phyloP scores from a whole-genome alignment of 2,888 invertebrate species.

The Scaptomyza cyrtandrae region DNA sequence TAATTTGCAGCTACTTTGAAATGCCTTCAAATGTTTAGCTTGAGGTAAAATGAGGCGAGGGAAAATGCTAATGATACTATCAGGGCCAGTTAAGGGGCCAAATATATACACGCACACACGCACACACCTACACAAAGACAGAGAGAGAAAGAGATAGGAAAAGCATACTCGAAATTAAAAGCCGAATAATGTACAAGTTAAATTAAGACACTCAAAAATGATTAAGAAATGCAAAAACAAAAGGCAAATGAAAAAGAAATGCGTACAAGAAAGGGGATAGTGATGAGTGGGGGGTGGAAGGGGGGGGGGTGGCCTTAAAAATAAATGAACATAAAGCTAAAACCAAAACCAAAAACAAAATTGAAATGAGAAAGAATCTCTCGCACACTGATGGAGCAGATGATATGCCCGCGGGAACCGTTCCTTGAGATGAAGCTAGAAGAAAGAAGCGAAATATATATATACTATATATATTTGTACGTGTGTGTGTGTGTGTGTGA shows the following conservation, averaged over 20 bases:
- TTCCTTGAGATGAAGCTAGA: constrained; percentile 59
- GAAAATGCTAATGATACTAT: constrained; percentile 67
- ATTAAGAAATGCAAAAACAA: constrained; percentile 69
- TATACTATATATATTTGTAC: not conserved
- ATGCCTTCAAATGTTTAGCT: constrained; percentile 19
- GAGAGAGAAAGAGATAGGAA: constrained; percentile 3
- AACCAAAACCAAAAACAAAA: constrained; percentile 28
- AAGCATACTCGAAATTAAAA: constrained; percentile 60
- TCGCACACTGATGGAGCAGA: constrained; percentile 64
- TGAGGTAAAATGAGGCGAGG: constrained; percentile 7
- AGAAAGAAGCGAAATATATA: constrained; percentile 24
- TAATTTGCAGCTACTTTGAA: constrained; percentile 31
- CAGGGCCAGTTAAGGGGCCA: constrained; percentile 57
- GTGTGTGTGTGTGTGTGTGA: not conserved
- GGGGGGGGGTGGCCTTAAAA: constrained; percentile 28
- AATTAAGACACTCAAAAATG: constrained; percentile 79
- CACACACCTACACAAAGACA: constrained; percentile 17
- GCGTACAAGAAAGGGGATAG: not conserved
- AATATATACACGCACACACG: not conserved
- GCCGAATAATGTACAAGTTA: constrained; percentile 60
- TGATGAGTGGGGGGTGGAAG: not conserved
- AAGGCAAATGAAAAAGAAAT: constrained; percentile 48
- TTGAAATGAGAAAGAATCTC: constrained; percentile 29
- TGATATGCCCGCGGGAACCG: constrained; percentile 79
- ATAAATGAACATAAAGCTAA: constrained; percentile 44